Conservation (phyloP, 2,888 invertebrate genomes). For the Aproaerema taeniolella region DNA sequence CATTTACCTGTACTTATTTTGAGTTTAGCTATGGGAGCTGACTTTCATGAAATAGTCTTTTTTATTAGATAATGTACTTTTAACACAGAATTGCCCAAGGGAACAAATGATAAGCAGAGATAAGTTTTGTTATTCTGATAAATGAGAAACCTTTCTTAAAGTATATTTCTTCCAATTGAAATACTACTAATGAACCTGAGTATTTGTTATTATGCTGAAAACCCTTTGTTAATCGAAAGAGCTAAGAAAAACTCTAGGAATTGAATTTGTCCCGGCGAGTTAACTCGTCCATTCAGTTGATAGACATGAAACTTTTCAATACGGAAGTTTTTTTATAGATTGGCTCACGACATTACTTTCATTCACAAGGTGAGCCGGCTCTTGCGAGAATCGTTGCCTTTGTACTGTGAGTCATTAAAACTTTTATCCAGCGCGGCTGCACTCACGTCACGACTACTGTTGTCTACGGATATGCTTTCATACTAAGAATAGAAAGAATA, state of each 20-base stretch:
- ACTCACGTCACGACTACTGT: slow-evolving; percentile 44
- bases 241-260: slow-evolving; percentile 3
- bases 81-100: too few species aligned
- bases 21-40: too few species aligned
- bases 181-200: too few species aligned
- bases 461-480: slow-evolving; percentile 41
- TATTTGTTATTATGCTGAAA: too few species aligned
- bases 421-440: slow-evolving; percentile 53
- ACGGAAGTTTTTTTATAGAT: slow-evolving; percentile 49
- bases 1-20: too few species aligned
- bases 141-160: too few species aligned
- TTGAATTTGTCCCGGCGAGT: slow-evolving; percentile 9
- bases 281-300: slow-evolving; percentile 6
- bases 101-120: too few species aligned
- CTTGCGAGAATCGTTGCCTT: slow-evolving; percentile 20
- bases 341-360: slow-evolving; percentile 22
- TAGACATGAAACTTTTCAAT: slow-evolving; percentile 42
- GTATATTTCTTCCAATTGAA: too few species aligned
- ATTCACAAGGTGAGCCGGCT: background rate
- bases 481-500: slow-evolving; percentile 16
- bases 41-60: too few species aligned
- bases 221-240: too few species aligned
- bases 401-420: slow-evolving; percentile 53
- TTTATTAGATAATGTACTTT: too few species aligned
- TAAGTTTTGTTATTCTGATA: too few species aligned